Percentiles rank a stretch among this genome's conserved stretches.
These are phyloP conservation scores for Chrysolina americana DNA, from an alignment of 2,888 invertebrate species.

Conservation along the genomic window DNA sequence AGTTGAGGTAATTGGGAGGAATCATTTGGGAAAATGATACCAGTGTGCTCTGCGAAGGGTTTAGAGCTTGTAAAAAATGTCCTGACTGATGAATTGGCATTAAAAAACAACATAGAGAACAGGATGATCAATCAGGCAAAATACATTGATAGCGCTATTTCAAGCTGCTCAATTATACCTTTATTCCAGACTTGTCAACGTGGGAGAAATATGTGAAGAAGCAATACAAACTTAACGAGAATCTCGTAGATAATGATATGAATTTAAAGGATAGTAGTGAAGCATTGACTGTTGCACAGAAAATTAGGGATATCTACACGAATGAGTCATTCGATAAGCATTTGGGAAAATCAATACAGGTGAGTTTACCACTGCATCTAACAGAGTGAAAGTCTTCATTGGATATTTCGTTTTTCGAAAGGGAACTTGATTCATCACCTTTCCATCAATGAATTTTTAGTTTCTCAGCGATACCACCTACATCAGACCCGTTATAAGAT, in stretches of 20 bases:
- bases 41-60: too few relatives aligned
- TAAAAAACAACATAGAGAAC: too few relatives aligned
- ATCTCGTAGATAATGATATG: slow-evolving; percentile 45
- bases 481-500: slow-evolving; percentile 42
- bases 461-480: slow-evolving; percentile 48
- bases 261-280: slow-evolving; percentile 35
- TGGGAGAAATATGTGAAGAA: slow-evolving; percentile 10
- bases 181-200: background rate
- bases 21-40: too few relatives aligned
- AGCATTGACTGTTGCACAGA: slow-evolving; percentile 34
- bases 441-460: slow-evolving; percentile 36
- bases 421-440: too few relatives aligned
- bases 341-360: slow-evolving; percentile 45
- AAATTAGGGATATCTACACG: slow-evolving; percentile 49
- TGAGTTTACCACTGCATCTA: slow-evolving; percentile 7
- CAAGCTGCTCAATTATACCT: background rate
- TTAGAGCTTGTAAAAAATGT: too few relatives aligned
- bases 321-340: slow-evolving; percentile 39
- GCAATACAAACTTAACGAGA: slow-evolving; percentile 30
- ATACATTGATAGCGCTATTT: too few relatives aligned
- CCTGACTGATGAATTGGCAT: too few relatives aligned
- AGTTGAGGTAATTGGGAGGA: too few relatives aligned
- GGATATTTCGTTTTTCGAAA: background rate
- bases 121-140: too few relatives aligned
- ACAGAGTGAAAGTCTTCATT: background rate